Evolutionary conservation across 2,113 vertebrate genomes (phyloP).

Genomic region (Cyprinus carpio): DNA sequence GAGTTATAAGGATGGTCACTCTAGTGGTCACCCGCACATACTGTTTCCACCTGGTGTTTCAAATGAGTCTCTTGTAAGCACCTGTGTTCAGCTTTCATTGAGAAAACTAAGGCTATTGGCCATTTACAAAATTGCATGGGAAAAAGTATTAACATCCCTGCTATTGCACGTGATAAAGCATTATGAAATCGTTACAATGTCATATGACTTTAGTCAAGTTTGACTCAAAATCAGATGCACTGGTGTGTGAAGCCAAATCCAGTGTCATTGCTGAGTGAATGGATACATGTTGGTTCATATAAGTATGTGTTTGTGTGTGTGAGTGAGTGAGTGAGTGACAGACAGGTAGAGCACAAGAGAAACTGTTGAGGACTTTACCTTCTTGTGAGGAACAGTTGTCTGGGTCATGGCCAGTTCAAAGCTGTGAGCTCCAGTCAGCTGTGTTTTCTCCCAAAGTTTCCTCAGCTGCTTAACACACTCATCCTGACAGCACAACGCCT

Average conservation of each 20-base stretch:
- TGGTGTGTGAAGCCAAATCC: neutral
- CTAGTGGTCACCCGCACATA: too few species aligned
- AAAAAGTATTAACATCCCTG: too few species aligned
- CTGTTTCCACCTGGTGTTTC: too few species aligned
- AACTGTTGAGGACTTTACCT: slow-evolving; percentile 74
- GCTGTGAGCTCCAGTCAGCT: slow-evolving; percentile 81
- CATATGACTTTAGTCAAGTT: too few species aligned
- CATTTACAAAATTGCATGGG: too few species aligned
- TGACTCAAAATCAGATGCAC: neutral
- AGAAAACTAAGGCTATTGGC: too few species aligned
- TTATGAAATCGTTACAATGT: too few species aligned
- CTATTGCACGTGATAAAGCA: too few species aligned
- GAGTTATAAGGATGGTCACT: too few species aligned
- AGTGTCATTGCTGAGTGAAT: neutral
- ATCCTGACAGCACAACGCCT: slow-evolving; percentile 80
- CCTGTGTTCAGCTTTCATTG: too few species aligned
- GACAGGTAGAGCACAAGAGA: neutral
- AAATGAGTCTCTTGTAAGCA: too few species aligned
- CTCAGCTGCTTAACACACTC: slow-evolving; percentile 79
- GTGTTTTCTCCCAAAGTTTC: slow-evolving; percentile 86
- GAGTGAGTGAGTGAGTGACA: neutral
- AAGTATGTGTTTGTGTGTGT: neutral
- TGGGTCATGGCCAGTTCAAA: slow-evolving; percentile 89
- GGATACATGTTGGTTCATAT: neutral
- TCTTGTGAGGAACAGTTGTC: slow-evolving; percentile 81